Evolutionary conservation across 2,113 vertebrate genomes (phyloP).

Genomic region (Bagarius yarrelli): DNA sequence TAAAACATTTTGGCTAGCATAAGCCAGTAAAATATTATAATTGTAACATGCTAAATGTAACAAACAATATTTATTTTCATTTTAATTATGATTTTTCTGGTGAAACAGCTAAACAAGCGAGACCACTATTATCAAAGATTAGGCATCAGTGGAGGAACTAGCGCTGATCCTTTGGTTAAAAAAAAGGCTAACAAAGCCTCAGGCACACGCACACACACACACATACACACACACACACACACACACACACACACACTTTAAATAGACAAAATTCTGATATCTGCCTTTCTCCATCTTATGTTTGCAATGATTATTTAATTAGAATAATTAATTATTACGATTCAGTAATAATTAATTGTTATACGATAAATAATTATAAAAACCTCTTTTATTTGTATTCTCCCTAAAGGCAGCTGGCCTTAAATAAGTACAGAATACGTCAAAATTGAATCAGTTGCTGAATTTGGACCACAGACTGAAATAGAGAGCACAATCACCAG

Average conservation of each 20-base stretch:
- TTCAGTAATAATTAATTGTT: too few relatives aligned
- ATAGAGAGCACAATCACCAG: not conserved
- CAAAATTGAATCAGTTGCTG: not conserved
- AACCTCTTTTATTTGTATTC: not conserved
- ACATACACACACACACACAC: conserved; percentile 6
- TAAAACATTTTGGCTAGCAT: not conserved
- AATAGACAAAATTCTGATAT: conserved; percentile 23
- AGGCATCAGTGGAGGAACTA: not conserved
- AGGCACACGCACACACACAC: conserved; percentile 14
- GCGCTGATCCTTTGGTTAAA: not conserved
- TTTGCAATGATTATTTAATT: not conserved
- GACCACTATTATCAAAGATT: not conserved
- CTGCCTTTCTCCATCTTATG: conserved; percentile 9
- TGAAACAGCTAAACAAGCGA: not conserved
- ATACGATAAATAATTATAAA: not conserved
- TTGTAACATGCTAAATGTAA: too few relatives aligned
- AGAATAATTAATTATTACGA: too few relatives aligned
- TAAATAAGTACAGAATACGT: not conserved
- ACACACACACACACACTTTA: conserved; percentile 1
- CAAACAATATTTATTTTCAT: not conserved
- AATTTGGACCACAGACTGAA: not conserved
- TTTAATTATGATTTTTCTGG: not conserved
- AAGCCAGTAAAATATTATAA: not conserved
- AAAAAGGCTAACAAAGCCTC: conserved; percentile 12
- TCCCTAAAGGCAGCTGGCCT: too few relatives aligned